These are phyloP conservation scores for Drosophila cardini DNA, from an alignment of 1,140 invertebrate genomes.

Conservation along the genomic window DNA sequence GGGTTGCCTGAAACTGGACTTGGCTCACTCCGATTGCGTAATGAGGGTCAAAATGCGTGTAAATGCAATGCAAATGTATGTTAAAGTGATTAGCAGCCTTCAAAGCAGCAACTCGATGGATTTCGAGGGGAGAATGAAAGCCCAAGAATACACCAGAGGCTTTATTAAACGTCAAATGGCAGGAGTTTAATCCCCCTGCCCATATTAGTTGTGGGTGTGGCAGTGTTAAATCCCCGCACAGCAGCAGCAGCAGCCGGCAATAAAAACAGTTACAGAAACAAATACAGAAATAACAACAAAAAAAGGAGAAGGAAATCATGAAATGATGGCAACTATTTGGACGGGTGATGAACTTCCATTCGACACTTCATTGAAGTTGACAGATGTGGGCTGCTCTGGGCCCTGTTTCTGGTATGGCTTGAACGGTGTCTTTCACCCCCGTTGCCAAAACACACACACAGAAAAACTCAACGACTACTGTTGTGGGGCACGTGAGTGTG, in stretches of 20 bases:
- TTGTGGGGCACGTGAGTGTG: constrained; percentile 19
- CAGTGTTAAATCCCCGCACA: constrained; percentile 60
- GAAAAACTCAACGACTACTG: constrained; percentile 4
- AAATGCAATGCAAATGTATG: constrained; percentile 84
- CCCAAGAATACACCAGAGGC: constrained; percentile 64
- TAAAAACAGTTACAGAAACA: constrained; percentile 71
- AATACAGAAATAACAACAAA: constrained; percentile 27
- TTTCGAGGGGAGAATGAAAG: constrained; percentile 45
- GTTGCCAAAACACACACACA: constrained; percentile 27
- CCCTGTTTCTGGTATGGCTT: not conserved
- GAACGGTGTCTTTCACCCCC: constrained; percentile 13
- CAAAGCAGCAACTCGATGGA: constrained; percentile 62
- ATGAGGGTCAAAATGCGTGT: constrained; percentile 83
- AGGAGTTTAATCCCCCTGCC: constrained; percentile 13
- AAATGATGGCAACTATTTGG: constrained; percentile 70
- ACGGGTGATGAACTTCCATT: constrained; percentile 77
- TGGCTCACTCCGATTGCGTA: constrained; percentile 39
- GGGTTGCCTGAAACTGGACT: constrained; percentile 5
- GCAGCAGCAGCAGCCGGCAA: constrained; percentile 70
- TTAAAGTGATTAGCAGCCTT: constrained; percentile 84
- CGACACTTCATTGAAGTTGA: constrained; percentile 84
- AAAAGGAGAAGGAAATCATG: constrained; percentile 62
- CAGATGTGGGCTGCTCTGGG: constrained; percentile 73
- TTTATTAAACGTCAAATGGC: constrained; percentile 59
- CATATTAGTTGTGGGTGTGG: not conserved